These are phyloP conservation scores for Antrozous pallidus DNA, from an alignment of 2,797 vertebrate genomes.

Conservation along the genomic window DNA sequence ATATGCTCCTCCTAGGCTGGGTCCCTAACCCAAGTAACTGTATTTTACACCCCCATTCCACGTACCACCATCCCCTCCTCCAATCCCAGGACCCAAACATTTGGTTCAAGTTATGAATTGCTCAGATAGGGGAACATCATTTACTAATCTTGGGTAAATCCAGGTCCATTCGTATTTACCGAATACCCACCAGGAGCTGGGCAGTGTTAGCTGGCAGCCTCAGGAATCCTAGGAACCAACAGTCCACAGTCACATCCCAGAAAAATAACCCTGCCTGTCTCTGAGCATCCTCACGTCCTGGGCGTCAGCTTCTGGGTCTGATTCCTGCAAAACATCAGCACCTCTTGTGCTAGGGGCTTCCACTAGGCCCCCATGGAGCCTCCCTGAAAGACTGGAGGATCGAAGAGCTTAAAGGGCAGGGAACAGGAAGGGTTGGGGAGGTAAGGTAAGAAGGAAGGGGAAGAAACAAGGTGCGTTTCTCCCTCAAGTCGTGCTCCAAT, in stretches of 20 bases:
- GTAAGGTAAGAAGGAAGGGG: not conserved
- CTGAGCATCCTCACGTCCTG: not conserved
- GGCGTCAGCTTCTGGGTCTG: not conserved
- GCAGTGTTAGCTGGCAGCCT: not conserved
- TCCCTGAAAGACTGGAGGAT: not conserved
- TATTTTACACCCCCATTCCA: not conserved
- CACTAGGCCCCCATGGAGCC: not conserved
- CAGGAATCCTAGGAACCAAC: constrained; percentile 26
- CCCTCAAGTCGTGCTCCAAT: not conserved
- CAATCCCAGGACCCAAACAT: not conserved
- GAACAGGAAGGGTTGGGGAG: not conserved
- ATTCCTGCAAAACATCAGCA: constrained; percentile 4
- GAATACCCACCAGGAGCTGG: not conserved
- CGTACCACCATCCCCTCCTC: fast-evolving
- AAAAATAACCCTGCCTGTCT: constrained; percentile 10
- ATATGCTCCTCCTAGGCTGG: not conserved
- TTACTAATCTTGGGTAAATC: constrained; percentile 44
- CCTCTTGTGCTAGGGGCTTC: not conserved
- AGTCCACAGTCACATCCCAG: constrained; percentile 25
- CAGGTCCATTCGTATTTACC: constrained; percentile 55
- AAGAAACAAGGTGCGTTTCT: not conserved
- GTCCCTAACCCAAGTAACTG: not conserved
- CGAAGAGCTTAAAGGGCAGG: not conserved
- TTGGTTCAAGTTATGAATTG: not conserved
- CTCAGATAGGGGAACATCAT: constrained; percentile 11